These are phyloP conservation scores for Nowickia ferox DNA, from an alignment of 2,888 invertebrate genomes.

Conservation along the genomic window DNA sequence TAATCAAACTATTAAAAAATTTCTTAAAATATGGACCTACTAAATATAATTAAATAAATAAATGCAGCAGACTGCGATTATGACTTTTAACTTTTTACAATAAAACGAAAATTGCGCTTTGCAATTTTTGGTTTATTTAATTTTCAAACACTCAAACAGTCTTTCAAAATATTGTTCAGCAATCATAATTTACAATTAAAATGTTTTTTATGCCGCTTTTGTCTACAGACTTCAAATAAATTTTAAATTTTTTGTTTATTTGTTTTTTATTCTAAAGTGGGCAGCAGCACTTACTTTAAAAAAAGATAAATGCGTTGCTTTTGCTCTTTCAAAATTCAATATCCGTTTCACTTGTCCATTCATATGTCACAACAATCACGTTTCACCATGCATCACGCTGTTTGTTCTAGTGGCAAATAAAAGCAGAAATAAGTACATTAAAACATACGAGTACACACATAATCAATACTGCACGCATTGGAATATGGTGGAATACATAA, in stretches of 20 bases:
- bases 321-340: conserved; percentile 61
- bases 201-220: not conserved
- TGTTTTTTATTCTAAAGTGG: not conserved
- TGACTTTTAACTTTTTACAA: not conserved
- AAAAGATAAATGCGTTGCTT: conserved; percentile 53
- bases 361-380: conserved; percentile 71
- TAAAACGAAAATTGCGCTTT: too few relatives aligned
- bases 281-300: conserved; percentile 30
- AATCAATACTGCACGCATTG: conserved; percentile 58
- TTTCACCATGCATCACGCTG: conserved; percentile 62
- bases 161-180: not conserved
- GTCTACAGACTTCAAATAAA: not conserved
- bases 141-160: not conserved
- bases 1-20: too few relatives aligned
- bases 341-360: conserved; percentile 70
- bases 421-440: not conserved
- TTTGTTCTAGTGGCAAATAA: conserved; percentile 35
- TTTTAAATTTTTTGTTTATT: not conserved
- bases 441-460: not conserved
- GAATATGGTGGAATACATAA: conserved; percentile 54
- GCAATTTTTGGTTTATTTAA: not conserved
- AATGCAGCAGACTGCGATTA: not conserved
- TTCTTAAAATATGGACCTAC: too few relatives aligned
- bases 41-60: too few relatives aligned
- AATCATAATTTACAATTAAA: conserved; percentile 40